A percentile compares a stretch with the other conserved stretches of the same genome.
Evolutionary conservation across 1,140 invertebrate genomes (phyloP).

Genomic region (Phenacoccus solenopsis): DNA sequence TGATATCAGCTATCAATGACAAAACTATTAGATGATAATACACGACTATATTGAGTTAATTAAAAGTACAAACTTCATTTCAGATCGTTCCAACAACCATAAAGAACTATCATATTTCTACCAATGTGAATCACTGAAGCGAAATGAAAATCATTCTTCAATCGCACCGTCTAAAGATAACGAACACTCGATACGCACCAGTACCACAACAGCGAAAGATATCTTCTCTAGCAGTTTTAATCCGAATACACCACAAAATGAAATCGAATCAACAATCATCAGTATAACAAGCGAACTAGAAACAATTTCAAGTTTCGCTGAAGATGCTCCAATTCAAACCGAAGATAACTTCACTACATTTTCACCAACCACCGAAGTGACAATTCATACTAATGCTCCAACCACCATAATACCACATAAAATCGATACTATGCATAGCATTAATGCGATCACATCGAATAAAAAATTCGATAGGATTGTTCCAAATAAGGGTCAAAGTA

Average conservation of each 20-base stretch:
- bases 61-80: no score
- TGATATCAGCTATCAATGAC: no score
- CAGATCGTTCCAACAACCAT: not conserved
- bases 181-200: not conserved
- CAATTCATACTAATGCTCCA: not conserved
- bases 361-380: not conserved
- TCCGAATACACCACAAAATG: not conserved
- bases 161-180: not conserved
- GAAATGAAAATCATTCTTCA: not conserved
- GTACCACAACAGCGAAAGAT: not conserved
- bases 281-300: not conserved
- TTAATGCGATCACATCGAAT: not conserved
- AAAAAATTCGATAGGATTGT: not conserved
- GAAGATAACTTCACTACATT: not conserved
- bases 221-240: not conserved
- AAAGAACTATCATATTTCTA: not conserved
- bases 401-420: not conserved
- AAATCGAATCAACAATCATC: not conserved
- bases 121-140: not conserved
- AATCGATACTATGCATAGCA: not conserved
- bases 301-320: not conserved
- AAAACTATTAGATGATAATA: no score
- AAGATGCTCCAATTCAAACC: not conserved
- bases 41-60: no score
- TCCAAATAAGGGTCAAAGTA: not conserved